A percentile compares a stretch with the other conserved stretches of the same genome.
Evolutionary conservation across 2,888 invertebrate genomes (phyloP).

Genomic region (Tenthredo distinguenda): DNA sequence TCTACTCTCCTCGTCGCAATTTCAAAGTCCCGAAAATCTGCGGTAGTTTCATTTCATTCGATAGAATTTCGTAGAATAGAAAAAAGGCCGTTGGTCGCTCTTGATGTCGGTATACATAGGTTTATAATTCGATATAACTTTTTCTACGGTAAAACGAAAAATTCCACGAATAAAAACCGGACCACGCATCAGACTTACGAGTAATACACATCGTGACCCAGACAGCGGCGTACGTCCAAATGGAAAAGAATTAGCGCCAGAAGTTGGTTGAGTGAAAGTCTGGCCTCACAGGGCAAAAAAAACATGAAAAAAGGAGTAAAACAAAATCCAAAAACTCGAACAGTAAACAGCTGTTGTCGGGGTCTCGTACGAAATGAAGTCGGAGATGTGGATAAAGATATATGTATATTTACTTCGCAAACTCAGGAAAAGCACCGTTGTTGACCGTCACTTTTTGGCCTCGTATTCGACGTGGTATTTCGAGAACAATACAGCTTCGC

Average conservation of each 20-base stretch:
- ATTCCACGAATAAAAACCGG: not conserved
- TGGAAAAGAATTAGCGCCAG: conserved; percentile 25
- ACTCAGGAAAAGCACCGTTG: not conserved
- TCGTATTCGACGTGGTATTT: not conserved
- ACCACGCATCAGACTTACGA: conserved; percentile 2
- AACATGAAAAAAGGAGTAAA: not conserved
- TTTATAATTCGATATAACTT: not conserved
- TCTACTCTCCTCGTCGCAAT: not conserved
- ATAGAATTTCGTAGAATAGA: not conserved
- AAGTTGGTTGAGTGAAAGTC: conserved; percentile 37
- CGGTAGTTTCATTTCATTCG: not conserved
- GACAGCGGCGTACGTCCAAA: conserved; percentile 22
- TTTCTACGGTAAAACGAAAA: not conserved
- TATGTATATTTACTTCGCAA: not conserved
- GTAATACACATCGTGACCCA: conserved; percentile 29
- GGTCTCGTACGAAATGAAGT: not conserved
- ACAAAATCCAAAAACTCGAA: conserved; percentile 13
- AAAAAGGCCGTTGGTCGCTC: not conserved
- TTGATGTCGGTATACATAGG: too few species aligned
- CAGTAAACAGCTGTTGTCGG: conserved; percentile 26
- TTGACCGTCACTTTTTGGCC: conserved; percentile 4
- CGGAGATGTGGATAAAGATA: not conserved
- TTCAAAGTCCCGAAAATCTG: not conserved
- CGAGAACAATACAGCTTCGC: not conserved
- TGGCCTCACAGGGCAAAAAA: not conserved